Conservation (phyloP, 2,113 vertebrate genomes). For the Cricetomys ansorgei region DNA sequence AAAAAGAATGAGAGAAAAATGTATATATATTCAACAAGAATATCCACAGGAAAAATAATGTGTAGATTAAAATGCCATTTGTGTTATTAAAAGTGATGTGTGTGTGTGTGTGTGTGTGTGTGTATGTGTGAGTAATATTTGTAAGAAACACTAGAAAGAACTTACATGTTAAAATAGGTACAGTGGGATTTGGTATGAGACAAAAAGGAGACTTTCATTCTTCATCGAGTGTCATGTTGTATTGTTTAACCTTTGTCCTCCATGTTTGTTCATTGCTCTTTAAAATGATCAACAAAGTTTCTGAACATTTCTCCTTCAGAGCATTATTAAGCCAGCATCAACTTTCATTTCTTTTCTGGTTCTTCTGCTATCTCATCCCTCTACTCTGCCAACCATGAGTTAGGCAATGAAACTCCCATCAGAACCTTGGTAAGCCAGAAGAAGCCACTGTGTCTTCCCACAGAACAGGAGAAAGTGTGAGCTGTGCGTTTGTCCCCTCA, state of each 20-base stretch:
- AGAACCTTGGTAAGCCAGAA: not conserved
- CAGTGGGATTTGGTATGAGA: not conserved
- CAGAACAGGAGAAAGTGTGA: not conserved
- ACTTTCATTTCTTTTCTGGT: not conserved
- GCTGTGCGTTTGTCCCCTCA: not conserved
- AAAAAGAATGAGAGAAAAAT: not conserved
- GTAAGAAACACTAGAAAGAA: not conserved
- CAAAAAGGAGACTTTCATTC: not conserved
- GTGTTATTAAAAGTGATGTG: no score
- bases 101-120: not conserved
- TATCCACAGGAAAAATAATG: not conserved
- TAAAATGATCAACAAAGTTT: not conserved
- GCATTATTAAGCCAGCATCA: not conserved
- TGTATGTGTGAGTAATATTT: not conserved
- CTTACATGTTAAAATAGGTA: not conserved
- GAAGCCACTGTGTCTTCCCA: not conserved
- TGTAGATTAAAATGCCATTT: not conserved
- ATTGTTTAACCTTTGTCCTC: not conserved
- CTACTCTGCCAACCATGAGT: no score
- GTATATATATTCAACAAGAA: not conserved
- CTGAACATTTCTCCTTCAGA: not conserved
- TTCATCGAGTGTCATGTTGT: not conserved
- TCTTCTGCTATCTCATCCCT: no score
- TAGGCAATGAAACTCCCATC: not conserved
- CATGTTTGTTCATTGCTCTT: not conserved